Base-by-base conservation (phyloP, 2,113 vertebrate genomes). In the Pedionomus torquatus region DNA sequence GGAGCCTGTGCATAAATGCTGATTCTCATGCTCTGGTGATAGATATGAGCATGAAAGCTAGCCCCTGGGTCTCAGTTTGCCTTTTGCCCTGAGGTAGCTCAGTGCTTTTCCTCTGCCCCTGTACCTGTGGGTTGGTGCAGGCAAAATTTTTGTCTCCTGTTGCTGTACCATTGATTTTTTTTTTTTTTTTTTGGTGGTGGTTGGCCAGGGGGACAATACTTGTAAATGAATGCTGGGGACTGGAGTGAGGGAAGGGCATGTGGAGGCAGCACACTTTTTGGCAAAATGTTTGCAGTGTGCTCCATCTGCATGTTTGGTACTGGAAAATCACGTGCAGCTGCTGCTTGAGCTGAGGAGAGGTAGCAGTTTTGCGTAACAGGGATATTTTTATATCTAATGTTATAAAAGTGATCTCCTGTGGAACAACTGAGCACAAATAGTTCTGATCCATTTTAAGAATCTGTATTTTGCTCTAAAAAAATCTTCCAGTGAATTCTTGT, bases 151-250 rank as follows among this genome's bases (percentile, higher is more conserved):
- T 79, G 25, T 37, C 41, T 83, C 6, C 16, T 13, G 43, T 24
- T 72, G 15, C 64, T 58, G 66, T 51, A 51, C 33, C 23, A 8
- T 7, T 23, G 43, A 21, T 66, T 25, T 41, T 3, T 33, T 31
- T 21, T 46, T 33, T 17, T 28, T 17, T 82, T 13, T 46, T 25
- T 17, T 25, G 58, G 39, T 55, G 15, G 21, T n/a, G 83, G 51
- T 28, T 80, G 19, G 7, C 5, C 0, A n/a, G 1, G 7, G 24
- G 3, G 10, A 8, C 21, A 61, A 25, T 43, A 17, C 7, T 9
- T 37, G 11, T 52, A 43, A 31, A 68, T 44, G 31, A 77, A 61
- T 55, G 11, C 37, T 78, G 64, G 41, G 60, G 8, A 33, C 26
- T 44, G 44, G 57, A 48, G 51, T 8, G 11, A 49, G 39, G 44